Evolutionary conservation across 2,888 invertebrate genomes (phyloP).

Genomic region (Drosophila villosipedis): DNA sequence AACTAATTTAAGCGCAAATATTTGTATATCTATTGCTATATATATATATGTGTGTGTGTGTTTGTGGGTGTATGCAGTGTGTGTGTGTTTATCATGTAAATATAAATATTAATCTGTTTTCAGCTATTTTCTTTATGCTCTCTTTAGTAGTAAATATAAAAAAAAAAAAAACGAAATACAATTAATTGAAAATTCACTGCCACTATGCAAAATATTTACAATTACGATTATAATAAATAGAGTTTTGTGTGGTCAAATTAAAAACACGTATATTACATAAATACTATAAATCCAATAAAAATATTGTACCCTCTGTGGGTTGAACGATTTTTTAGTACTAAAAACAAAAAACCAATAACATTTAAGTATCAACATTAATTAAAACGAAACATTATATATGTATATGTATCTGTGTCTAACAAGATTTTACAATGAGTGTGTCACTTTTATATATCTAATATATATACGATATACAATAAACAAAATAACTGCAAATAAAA

Average conservation of each 20-base stretch:
- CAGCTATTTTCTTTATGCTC: slow-evolving; percentile 37
- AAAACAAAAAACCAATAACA: slow-evolving; percentile 24
- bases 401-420: slow-evolving; percentile 73
- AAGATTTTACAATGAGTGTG: slow-evolving; percentile 79
- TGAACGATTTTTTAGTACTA: slow-evolving; percentile 48
- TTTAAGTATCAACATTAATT: slow-evolving; percentile 40
- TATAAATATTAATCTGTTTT: slow-evolving; percentile 52
- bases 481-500: slow-evolving; percentile 71
- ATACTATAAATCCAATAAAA: slow-evolving; percentile 42
- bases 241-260: slow-evolving; percentile 51
- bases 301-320: slow-evolving; percentile 46
- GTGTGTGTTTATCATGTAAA: slow-evolving; percentile 47
- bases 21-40: slow-evolving; percentile 30
- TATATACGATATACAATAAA: slow-evolving; percentile 68
- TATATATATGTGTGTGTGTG: slow-evolving; percentile 4
- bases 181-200: slow-evolving; percentile 45
- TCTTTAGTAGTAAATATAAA: slow-evolving; percentile 24
- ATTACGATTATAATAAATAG: slow-evolving; percentile 24
- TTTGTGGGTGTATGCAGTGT: slow-evolving; percentile 1
- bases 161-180: slow-evolving; percentile 16
- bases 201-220: slow-evolving; percentile 36
- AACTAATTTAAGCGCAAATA: slow-evolving; percentile 61
- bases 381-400: slow-evolving; percentile 44
- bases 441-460: slow-evolving; percentile 78
- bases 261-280: slow-evolving; percentile 28